phyloP scores from a whole-genome alignment of 2,797 vertebrate species.

The Potorous gilbertii region DNA sequence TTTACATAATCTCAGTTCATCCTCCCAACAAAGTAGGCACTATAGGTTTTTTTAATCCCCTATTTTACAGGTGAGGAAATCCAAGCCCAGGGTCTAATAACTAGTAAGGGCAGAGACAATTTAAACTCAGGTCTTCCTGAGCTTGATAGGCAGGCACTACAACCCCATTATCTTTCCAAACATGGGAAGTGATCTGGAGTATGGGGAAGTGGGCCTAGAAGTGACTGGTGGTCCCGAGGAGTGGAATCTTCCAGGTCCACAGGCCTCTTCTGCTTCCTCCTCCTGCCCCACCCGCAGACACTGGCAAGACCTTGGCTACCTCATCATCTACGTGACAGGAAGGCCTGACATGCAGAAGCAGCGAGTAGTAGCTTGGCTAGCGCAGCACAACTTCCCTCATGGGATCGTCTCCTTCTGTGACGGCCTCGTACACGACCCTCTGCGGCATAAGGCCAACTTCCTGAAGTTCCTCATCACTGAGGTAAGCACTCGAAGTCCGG shows the following conservation, averaged over 20 bases:
- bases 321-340: constrained; percentile 99
- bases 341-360: constrained; percentile 99
- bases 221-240: background rate
- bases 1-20: background rate
- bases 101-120: background rate
- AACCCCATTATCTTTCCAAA: background rate
- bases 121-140: background rate
- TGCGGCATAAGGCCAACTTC: constrained; percentile 98
- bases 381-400: constrained; percentile 99
- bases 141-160: background rate
- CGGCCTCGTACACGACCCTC: constrained; percentile 96
- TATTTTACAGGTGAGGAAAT: background rate
- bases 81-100: background rate
- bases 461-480: constrained; percentile 95
- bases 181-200: background rate
- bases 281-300: constrained; percentile 85
- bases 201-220: background rate
- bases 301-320: constrained; percentile 99
- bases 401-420: constrained; percentile 99
- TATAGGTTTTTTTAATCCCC: background rate
- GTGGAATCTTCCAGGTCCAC: background rate
- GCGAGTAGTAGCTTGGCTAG: constrained; percentile 98
- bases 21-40: background rate
- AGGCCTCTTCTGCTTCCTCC: background rate
- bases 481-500: constrained; percentile 85